These are phyloP conservation scores for Crenichthys baileyi DNA, from an alignment of 2,797 vertebrate species.

Conservation along the genomic window DNA sequence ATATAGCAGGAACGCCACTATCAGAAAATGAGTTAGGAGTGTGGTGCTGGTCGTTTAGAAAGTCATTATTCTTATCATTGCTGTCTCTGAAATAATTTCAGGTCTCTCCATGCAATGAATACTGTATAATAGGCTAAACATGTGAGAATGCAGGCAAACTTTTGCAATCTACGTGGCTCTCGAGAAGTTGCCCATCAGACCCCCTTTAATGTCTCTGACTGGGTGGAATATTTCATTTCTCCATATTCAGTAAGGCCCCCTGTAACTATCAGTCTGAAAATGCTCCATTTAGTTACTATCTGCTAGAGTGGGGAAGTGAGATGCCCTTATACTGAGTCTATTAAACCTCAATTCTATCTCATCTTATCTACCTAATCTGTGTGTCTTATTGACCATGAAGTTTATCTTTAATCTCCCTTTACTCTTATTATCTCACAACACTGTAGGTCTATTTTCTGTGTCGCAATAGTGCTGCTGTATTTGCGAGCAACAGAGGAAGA, in stretches of 20 bases:
- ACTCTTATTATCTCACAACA: constrained; percentile 78
- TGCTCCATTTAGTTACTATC: constrained; percentile 80
- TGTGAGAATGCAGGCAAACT: constrained; percentile 78
- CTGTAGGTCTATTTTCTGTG: constrained; percentile 76
- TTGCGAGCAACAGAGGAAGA: constrained; percentile 70
- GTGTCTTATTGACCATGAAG: constrained; percentile 83
- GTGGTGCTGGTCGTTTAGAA: constrained; percentile 85
- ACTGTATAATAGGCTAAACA: constrained; percentile 86
- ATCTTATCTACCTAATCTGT: constrained; percentile 82
- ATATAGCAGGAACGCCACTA: constrained; percentile 84
- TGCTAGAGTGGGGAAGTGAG: constrained; percentile 76
- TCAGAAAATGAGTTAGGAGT: constrained; percentile 88
- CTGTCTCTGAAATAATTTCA: constrained; percentile 88
- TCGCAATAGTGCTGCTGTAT: constrained; percentile 69
- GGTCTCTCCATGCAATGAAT: constrained; percentile 87
- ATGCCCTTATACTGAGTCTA: constrained; percentile 81
- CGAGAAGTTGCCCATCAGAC: constrained; percentile 72
- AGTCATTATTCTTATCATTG: constrained; percentile 89
- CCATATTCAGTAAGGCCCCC: constrained; percentile 66
- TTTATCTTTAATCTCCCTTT: constrained; percentile 81
- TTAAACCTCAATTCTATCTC: constrained; percentile 81
- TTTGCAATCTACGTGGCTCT: constrained; percentile 73
- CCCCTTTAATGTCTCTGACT: constrained; percentile 58
- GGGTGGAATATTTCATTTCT: constrained; percentile 67
- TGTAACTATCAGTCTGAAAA: constrained; percentile 73